Evolutionary conservation across 2,113 vertebrate genomes (phyloP), one percentile per base, ranked within the genome.

Genomic region (Oostethus manadensis): DNA sequence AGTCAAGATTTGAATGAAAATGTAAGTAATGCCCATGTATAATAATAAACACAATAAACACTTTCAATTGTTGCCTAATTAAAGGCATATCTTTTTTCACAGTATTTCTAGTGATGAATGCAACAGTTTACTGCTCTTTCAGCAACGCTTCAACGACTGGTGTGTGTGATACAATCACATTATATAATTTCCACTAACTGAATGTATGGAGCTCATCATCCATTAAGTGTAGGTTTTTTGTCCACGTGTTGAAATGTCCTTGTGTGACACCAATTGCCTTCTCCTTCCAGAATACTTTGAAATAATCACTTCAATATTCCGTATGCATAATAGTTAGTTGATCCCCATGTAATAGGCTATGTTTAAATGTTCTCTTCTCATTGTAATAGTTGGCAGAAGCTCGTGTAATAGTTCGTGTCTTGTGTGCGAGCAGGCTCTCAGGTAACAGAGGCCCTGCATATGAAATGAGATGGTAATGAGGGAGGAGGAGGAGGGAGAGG

Each of bases 391-490:
- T 72, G 73, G 80, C 76, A 70, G 73, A 75, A 70, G 73, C 74
- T 74, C 33, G 56, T 86, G 84, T 88, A 86, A 86, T 88, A 80
- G 84, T 83, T 73, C 47, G 53, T 86, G 83, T 87, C 82, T 84
- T 82, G 81, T 80, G 82, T 73, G 68, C 62, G 80, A 87, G 81
- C 86, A 64, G 76, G 71, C 76, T 86, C 80, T 88, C 80, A 84
- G 86, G 86, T 88, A 83, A 88, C 78, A 64, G 81, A 79, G 81
- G 79, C 83, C 84, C 80, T 79, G 85, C 85, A 89, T 88, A 79
- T 82, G 68, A 56, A 87, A 89, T 87, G 72, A 87, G 74, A 89
- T 88, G 87, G 78, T 85, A 88, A 89, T 87, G 81, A 85, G 80
- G 68, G 73, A 56, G 62, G 55, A 60, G 48, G 64, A 47, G 29